Base-by-base conservation (phyloP, 1,140 invertebrate species). In the Parasteatoda tepidariorum region DNA sequence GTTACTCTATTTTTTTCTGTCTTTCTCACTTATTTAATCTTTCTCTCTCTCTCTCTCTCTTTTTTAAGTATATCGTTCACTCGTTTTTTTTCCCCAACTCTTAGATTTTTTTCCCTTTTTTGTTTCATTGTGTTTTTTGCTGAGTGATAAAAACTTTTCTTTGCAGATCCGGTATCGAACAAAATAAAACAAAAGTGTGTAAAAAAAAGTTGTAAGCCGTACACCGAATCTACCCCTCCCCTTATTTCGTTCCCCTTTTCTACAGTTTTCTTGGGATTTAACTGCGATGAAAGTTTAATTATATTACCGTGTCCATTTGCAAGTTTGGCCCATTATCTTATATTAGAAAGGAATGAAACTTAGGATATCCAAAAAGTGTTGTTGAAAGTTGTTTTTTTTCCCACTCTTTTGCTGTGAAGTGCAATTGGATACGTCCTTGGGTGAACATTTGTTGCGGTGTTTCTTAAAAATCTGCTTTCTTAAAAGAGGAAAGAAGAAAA, bases 291-390 rank as follows among this genome's bases (percentile, higher is more conserved):
- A n/a, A 71, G 48, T 34, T 59, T 71, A 71, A 71, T 71, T 71
- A 48, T 26, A 71, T 71, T 71, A 71, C 5, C 22, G 6, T 57
- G 68, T 55, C 48, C 68, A 71, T 71, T 71, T 71, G 68, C 68
- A 54, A 33, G 68, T 71, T 71, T 18, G 24, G 28, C 41, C 30
- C 28, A 54, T 28, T 41, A 59, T 59, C 57, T 26, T 59, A 22
- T n/a, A 24, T 6, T n/a, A 59, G 2, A 5, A 59, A 59, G 24
- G 24, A 59, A 22, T 59, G n/a, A n/a, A n/a, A n/a, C n/a, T n/a
- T n/a, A n/a, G n/a, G n/a, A 2, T 48, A 48, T 1, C 9, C 38
- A 48, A 18, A 48, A 48, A 13, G 66, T 34, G 22, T 34, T 13
- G 2, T 4, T 24, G 22, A 13, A 33, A 13, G 66, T 2, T 26